Base-by-base conservation (phyloP, 2,797 vertebrate genomes). In the Knipowitschia caucasica region DNA sequence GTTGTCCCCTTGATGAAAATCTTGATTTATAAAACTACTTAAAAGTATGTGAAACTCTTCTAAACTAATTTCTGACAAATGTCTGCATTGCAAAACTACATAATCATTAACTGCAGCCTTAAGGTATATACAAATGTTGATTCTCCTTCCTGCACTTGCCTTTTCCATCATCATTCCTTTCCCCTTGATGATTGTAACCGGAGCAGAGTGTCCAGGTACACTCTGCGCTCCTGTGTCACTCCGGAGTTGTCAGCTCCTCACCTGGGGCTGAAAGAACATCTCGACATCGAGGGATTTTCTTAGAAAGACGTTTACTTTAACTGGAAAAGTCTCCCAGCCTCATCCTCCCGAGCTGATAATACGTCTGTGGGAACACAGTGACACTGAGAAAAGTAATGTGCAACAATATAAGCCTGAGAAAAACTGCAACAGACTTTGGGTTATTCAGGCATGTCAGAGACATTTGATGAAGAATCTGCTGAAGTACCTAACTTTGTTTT, bases 201-300 rank as follows among this genome's bases (percentile, higher is more conserved):
- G 18, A 49, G 45, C 31, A 6, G 17, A 6, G 2, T 4, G 45
- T 7, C 3, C 15, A 31, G 29, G 17, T 21, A 31, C 45, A 31
- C 6, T 47, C 1, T 31, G 18, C 10, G 27, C 27, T 47, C 4
- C 45, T 31, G 18, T 31, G 14, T 49, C 17, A 49, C 14, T 21
- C 29, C 21, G 7, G 18, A 33, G 17, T n/a, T 49, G 45, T 14
- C 45, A 47, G 45, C 18, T 47, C 27, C 11, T 47, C 27, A 21
- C 45, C 45, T 49, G 9, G 12, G 45, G 45, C 45, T 29, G 29
- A 49, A 30, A 49, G 29, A n/a, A 31, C 44, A 47, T 47, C 44
- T 47, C 27, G 44, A 47, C 44, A 47, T 47, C 18, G 27, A 47
- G 17, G 44, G 44, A 30, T 47, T 30, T 49, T 49, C 45, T 23